Evolutionary conservation across 2,113 vertebrate genomes (phyloP).

Genomic region (Zosterops pallidus): DNA sequence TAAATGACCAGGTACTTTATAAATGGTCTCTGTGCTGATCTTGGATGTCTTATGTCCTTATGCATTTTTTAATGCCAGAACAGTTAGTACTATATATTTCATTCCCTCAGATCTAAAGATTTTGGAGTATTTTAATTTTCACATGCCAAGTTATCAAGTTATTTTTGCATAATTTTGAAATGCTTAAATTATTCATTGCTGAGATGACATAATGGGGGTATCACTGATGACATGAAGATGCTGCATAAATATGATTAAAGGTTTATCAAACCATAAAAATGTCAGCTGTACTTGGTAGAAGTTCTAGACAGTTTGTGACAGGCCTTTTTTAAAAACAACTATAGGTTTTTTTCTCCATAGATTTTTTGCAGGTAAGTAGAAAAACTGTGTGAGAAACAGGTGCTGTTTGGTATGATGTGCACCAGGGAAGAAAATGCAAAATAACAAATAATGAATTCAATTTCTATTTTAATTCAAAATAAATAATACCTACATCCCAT

Average conservation of each 20-base stretch:
- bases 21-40: neutral
- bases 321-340: neutral
- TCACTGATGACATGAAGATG: neutral
- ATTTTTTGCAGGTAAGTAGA: neutral
- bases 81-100: neutral
- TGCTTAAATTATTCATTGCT: neutral
- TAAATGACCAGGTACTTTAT: neutral
- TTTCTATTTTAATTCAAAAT: neutral
- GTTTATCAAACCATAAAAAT: neutral
- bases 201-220: neutral
- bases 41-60: neutral
- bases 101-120: neutral
- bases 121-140: neutral
- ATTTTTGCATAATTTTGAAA: neutral
- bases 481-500: neutral
- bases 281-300: neutral
- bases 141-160: neutral
- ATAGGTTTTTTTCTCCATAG: neutral
- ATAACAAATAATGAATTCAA: neutral
- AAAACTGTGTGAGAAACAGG: neutral
- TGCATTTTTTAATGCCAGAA: neutral
- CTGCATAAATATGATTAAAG: neutral
- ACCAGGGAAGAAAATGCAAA: neutral
- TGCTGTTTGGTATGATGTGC: neutral
- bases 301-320: neutral